A percentile compares a stretch with the other conserved stretches of the same genome.
Conservation (phyloP, 92 coral and sea anemone species). For the Metridium senile region DNA sequence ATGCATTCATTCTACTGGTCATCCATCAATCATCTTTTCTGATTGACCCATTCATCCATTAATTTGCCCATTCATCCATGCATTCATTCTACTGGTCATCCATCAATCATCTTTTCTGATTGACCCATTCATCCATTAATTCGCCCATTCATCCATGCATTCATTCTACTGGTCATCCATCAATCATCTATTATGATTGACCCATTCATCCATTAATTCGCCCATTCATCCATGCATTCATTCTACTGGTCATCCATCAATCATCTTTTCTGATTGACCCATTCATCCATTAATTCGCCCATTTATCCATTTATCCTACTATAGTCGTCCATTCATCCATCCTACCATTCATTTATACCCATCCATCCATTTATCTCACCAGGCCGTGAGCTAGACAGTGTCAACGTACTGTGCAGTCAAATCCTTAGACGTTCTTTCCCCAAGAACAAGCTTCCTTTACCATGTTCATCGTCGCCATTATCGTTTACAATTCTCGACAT, state of each 20-base stretch:
- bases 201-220: neutral
- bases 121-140: neutral
- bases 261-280: neutral
- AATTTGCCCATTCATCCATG: too few species aligned
- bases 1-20: too few species aligned
- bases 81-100: too few species aligned
- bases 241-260: neutral
- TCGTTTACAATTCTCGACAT: constrained; percentile 80
- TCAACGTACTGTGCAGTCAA: constrained; percentile 88
- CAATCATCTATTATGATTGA: neutral
- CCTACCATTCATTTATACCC: neutral
- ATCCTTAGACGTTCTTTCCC: constrained; percentile 94
- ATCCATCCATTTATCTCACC: neutral
- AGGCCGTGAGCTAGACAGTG: constrained; percentile 94
- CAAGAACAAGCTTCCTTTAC: constrained; percentile 82
- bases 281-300: neutral
- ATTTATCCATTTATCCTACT: neutral
- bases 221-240: neutral
- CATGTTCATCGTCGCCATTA: constrained; percentile 66
- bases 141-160: neutral
- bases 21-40: too few species aligned
- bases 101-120: neutral
- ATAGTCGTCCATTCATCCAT: neutral
- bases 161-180: too few species aligned
- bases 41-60: too few species aligned